Evolutionary conservation across 2,888 invertebrate species (phyloP), one percentile per base, ranked within the genome.

Genomic region (Siphlonurus alternatus): DNA sequence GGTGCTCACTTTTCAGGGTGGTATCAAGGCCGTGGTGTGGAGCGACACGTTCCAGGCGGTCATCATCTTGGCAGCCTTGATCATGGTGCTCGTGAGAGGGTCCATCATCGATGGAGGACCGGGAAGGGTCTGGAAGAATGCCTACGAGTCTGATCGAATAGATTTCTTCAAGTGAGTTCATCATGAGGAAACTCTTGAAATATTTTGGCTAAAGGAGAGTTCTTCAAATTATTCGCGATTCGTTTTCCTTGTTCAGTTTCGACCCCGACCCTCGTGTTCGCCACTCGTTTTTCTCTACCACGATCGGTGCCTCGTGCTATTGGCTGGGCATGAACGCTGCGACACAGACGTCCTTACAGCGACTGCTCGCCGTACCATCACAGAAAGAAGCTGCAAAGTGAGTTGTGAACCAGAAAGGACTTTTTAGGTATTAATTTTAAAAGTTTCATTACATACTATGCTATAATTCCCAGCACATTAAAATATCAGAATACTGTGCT

Each of bases 271-370:
- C 91, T 1, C 89, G 90, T 1, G 84, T 87, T 0, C 83, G 94
- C 0, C 93, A 94, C 73, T 90, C 91, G 22, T 87, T 94, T 67
- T 95, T 93, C 91, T 88, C 89, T 2, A 89, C 91, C 63, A 84
- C 88, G 5, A 79, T 92, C 67, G 95, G 94, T 25, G 94, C 93
- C 2, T 89, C 89, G 23, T 86, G 94, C 73, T 93, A 92, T 72
- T 95, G 94, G 93, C 82, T 89, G 65, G 89, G 92, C 61, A 87
- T 94, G 82, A 93, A 92, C 75, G 89, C 93, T 59, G 95, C 95
- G 76, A n/a, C n/a, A n/a, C 95, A 96, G 75, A 90, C 94, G 0
- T 92, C 94, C 53, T 87, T 96, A 53, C 96, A 96, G 76, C 89
- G 95, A 74, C 93, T 93, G 72, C 81, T 95, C 66, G 89, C 92